These are phyloP conservation scores for Thymallus thymallus DNA, from an alignment of 2,113 vertebrate genomes.

Conservation along the genomic window DNA sequence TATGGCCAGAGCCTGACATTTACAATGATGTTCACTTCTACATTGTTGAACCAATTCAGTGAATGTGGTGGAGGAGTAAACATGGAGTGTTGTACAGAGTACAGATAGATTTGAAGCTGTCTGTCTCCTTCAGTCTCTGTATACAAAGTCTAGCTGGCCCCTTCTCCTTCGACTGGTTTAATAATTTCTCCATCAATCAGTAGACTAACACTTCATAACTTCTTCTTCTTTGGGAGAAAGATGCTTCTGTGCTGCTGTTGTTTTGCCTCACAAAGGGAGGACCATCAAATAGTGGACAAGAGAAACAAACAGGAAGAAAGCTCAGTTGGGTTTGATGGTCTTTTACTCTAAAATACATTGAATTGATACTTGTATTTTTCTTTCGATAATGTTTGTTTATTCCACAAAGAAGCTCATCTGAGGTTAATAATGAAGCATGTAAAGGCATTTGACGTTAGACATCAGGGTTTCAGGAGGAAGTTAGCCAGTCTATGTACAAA, in stretches of 20 bases:
- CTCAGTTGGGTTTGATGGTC: too few relatives aligned
- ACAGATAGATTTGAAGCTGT: neutral
- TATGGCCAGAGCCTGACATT: too few relatives aligned
- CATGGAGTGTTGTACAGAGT: too few relatives aligned
- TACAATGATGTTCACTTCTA: too few relatives aligned
- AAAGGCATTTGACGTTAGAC: neutral
- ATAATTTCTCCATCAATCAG: conserved; percentile 51
- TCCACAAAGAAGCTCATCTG: too few relatives aligned
- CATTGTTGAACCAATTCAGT: too few relatives aligned
- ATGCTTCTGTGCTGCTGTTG: conserved; percentile 39
- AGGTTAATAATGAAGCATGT: conserved; percentile 21
- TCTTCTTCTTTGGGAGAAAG: conserved; percentile 24
- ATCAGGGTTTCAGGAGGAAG: neutral
- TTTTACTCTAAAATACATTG: too few relatives aligned
- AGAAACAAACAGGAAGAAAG: conserved; percentile 26
- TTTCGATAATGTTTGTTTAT: neutral
- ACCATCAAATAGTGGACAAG: neutral
- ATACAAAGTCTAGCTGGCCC: neutral
- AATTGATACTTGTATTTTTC: too few relatives aligned
- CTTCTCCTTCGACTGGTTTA: conserved; percentile 16
- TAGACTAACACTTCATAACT: conserved; percentile 9
- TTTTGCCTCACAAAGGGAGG: conserved; percentile 16
- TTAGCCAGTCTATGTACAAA: neutral
- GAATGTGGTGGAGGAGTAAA: too few relatives aligned
- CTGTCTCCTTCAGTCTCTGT: neutral